phyloP scores from a whole-genome alignment of 1,140 invertebrate genomes.

The Mylabris phalerata region DNA sequence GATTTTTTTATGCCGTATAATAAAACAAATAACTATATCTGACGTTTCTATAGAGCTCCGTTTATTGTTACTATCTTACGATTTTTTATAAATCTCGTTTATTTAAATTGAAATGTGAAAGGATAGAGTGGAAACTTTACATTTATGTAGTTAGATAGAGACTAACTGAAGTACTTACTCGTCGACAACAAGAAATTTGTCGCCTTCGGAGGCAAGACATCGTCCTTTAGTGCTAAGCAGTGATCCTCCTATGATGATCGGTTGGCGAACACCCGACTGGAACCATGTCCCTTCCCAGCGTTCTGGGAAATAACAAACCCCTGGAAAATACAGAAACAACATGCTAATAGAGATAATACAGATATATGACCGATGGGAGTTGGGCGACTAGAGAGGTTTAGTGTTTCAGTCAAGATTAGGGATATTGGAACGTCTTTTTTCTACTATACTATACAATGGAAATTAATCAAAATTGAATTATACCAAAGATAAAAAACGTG shows the following conservation, averaged over 20 bases:
- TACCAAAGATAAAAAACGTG: not conserved
- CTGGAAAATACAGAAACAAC: slow-evolving; percentile 35
- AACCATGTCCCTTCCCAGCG: slow-evolving; percentile 80
- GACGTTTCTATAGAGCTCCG: too few relatives aligned
- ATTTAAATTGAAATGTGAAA: too few relatives aligned
- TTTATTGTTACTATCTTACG: too few relatives aligned
- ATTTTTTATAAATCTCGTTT: too few relatives aligned
- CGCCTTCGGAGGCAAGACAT: slow-evolving; percentile 70
- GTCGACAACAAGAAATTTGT: slow-evolving; percentile 76
- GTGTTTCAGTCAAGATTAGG: too few relatives aligned
- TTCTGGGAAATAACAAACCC: slow-evolving; percentile 69
- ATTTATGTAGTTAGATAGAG: not conserved
- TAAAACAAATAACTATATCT: too few relatives aligned
- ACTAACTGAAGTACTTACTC: slow-evolving; percentile 55
- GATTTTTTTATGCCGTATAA: too few relatives aligned
- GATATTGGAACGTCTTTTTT: too few relatives aligned
- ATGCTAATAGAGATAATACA: slow-evolving; percentile 13
- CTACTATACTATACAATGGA: not conserved
- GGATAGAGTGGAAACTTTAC: too few relatives aligned
- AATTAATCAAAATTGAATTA: slow-evolving; percentile 19
- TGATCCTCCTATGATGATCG: slow-evolving; percentile 69
- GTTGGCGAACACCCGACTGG: slow-evolving; percentile 73
- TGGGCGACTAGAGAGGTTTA: too few relatives aligned
- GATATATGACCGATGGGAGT: slow-evolving; percentile 8
- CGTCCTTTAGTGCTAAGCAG: slow-evolving; percentile 71